phyloP scores from a whole-genome alignment of 2,888 invertebrate species.

The Chrysodeixis includens region DNA sequence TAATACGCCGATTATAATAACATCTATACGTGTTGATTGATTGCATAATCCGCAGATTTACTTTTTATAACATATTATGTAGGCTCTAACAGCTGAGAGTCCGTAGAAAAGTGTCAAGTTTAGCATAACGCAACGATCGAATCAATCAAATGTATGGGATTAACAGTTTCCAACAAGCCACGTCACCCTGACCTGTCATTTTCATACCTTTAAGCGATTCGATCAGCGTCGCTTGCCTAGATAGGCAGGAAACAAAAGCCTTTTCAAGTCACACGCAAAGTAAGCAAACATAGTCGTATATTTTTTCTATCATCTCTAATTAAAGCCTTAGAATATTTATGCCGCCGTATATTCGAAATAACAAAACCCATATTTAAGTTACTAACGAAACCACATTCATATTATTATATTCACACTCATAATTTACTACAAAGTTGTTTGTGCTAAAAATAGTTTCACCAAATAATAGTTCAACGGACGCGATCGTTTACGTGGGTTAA shows the following conservation, averaged over 20 bases:
- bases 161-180: too few relatives aligned
- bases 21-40: slow-evolving; percentile 19
- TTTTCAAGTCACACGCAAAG: background rate
- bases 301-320: too few relatives aligned
- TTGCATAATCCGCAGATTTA: background rate
- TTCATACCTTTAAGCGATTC: too few relatives aligned
- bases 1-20: slow-evolving; percentile 19
- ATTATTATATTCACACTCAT: slow-evolving; percentile 6
- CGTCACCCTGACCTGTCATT: too few relatives aligned
- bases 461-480: slow-evolving; percentile 33
- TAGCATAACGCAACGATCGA: too few relatives aligned
- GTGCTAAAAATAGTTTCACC: slow-evolving; percentile 22
- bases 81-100: background rate
- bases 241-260: background rate
- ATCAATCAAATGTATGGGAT: too few relatives aligned
- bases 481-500: slow-evolving; percentile 15
- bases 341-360: background rate
- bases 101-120: background rate
- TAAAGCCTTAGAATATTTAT: background rate
- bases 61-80: background rate
- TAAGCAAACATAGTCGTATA: too few relatives aligned
- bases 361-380: background rate
- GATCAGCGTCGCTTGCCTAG: too few relatives aligned
- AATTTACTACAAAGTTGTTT: slow-evolving; percentile 3
- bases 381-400: background rate